Evolutionary conservation across 2,113 vertebrate species (phyloP).

Genomic region (Xenus cinereus): DNA sequence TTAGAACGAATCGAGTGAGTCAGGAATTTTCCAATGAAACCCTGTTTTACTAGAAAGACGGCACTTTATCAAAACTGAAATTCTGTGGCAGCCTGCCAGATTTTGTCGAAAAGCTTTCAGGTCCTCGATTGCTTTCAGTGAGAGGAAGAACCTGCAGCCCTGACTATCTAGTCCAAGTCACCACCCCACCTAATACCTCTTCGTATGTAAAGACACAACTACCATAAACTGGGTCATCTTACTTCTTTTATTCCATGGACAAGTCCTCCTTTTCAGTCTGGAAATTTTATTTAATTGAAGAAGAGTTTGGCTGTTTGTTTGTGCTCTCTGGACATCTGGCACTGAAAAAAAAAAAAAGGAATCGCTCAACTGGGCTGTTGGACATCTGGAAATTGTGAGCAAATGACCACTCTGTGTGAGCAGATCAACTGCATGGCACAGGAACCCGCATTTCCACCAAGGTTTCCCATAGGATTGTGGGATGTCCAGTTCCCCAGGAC

Average conservation of each 20-base stretch:
- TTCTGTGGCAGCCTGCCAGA: neutral
- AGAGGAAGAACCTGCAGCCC: neutral
- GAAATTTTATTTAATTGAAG: neutral
- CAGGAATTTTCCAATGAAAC: conserved; percentile 23
- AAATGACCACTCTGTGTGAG: neutral
- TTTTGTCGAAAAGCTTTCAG: neutral
- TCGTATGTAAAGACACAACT: neutral
- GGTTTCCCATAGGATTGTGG: neutral
- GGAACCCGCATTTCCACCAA: neutral
- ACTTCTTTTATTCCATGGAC: neutral
- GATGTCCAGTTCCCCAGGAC: neutral
- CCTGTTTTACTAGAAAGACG: conserved; percentile 23
- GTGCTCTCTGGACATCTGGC: conserved; percentile 4
- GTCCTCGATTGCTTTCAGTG: neutral
- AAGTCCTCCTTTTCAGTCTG: neutral
- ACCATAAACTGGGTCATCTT: neutral
- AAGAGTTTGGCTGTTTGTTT: neutral
- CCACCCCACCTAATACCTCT: neutral
- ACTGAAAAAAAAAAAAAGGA: neutral
- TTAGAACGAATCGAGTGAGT: conserved; percentile 16
- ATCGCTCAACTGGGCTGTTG: neutral
- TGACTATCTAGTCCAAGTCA: neutral
- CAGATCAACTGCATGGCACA: neutral
- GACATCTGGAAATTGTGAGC: neutral
- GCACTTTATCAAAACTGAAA: conserved; percentile 44